These are phyloP conservation scores for Steinernema hermaphroditum DNA, from an alignment of 2,888 invertebrate genomes.

Conservation along the genomic window DNA sequence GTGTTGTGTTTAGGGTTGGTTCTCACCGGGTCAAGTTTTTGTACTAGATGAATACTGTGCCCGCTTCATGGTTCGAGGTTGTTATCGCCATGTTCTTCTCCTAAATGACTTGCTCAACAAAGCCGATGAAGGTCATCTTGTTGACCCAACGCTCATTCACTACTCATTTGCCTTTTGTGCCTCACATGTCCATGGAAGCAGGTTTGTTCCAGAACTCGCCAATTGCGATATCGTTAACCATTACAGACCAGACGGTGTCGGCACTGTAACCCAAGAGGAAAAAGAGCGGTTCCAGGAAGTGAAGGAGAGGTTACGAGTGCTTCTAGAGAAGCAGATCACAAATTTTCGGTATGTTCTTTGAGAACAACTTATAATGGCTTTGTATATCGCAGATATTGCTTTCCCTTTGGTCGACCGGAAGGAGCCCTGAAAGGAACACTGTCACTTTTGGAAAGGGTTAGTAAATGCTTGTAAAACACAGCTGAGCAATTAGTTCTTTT, in stretches of 20 bases:
- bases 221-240: conserved; percentile 8
- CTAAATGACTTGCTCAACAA: conserved; percentile 86
- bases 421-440: conserved; percentile 94
- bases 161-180: conserved; percentile 99
- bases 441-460: conserved; percentile 87
- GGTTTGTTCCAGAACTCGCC: conserved; percentile 72
- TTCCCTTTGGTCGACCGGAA: conserved; percentile 98
- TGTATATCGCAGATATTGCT: conserved; percentile 79
- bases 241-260: conserved; percentile 91
- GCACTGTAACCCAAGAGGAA: conserved; percentile 95
- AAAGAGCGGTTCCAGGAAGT: conserved; percentile 89
- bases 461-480: conserved; percentile 51
- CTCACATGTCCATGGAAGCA: conserved; percentile 97
- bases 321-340: conserved; percentile 96
- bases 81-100: conserved; percentile 93
- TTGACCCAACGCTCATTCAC: conserved; percentile 97
- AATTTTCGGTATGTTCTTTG: conserved; percentile 81
- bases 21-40: conserved; percentile 97
- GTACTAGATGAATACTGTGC: conserved; percentile 97
- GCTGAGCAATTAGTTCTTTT: conserved; percentile 31
- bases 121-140: conserved; percentile 82
- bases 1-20: conserved; percentile 83
- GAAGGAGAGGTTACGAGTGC: conserved; percentile 86
- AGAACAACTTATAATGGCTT: not conserved
- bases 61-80: conserved; percentile 86